These are phyloP conservation scores for Diabrotica undecimpunctata DNA, from an alignment of 1,140 invertebrate genomes.

Conservation along the genomic window DNA sequence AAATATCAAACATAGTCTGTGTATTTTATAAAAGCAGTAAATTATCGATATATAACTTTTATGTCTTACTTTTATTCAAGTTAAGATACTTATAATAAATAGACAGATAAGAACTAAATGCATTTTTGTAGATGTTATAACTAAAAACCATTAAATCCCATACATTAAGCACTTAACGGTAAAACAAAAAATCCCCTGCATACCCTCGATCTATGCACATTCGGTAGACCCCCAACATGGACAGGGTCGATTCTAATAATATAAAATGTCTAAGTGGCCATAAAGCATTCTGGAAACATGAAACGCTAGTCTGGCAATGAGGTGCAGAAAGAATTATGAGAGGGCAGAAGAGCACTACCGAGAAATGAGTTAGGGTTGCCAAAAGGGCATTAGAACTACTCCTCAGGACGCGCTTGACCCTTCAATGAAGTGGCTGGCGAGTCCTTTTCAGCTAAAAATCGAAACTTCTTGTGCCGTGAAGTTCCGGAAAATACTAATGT, in stretches of 20 bases:
- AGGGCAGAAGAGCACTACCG: constrained; percentile 8
- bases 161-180: too few species aligned
- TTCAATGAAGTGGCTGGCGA: constrained; percentile 5
- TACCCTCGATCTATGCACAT: too few species aligned
- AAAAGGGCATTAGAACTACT: constrained; percentile 1
- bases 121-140: too few species aligned
- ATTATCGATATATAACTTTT: too few species aligned
- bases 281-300: constrained; percentile 7
- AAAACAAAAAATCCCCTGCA: too few species aligned
- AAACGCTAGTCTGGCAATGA: constrained; percentile 11
- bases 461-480: neutral
- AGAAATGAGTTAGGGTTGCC: constrained; percentile 12
- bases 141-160: too few species aligned
- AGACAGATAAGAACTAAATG: too few species aligned
- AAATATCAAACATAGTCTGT: too few species aligned
- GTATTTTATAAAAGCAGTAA: too few species aligned
- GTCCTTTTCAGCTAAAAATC: neutral
- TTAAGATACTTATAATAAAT: too few species aligned
- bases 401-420: constrained; percentile 10
- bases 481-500: too few species aligned
- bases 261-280: constrained; percentile 9
- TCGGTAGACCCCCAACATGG: neutral
- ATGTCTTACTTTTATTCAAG: too few species aligned
- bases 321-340: constrained; percentile 10
- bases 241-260: neutral